Base-by-base conservation (phyloP, 2,113 vertebrate species). In the Scopus umbretta region DNA sequence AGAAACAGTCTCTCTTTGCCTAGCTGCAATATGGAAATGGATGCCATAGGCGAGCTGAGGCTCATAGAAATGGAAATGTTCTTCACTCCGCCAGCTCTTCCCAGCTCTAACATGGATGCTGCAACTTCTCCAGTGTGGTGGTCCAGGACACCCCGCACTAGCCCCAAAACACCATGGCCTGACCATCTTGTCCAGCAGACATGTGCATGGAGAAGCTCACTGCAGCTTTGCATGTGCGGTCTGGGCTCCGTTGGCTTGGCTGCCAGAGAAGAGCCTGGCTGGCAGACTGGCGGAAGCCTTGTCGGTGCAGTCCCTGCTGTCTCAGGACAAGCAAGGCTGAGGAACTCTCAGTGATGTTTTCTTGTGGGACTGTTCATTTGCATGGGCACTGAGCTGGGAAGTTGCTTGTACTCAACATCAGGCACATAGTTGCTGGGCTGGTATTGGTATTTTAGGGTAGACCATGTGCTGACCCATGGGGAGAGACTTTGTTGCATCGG, bases 111-210 rank as follows among this genome's bases (percentile, higher is more conserved):
- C 3, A 3, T 2, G 15, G 19, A 32, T 71, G 17, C 29, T 2
- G 1, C 0, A 2, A 11, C 38, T 83, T 38, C 36, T 40, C n/a
- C 47, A 11, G 0, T 52, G 34, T 36, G 25, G 10, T 2, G 2
- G 19, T 16, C 36, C 59, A 87, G 73, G 23, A 81, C 0, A 0
- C 9, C 30, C 18, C 0, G 0, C 76, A 16, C 30, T 18, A 73
- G 16, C 30, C 43, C 13, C 53, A 73, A 43, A 18, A 7, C 30
- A 45, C 32, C 12, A 5, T 4, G 12, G 21, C 53, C 53, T 40
- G 53, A 70, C 5, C 7, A 40, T 20, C n/a, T 72, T 36, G n/a
- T 43, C 27, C 40, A 66, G 53, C 17, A 72, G 63, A 88, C 53
- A 25, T 11, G 16, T 47, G 16, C 21, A 29, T 2, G 9, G 29